A percentile compares a stretch with the other conserved stretches of the same genome.
Conservation (phyloP, 1,140 invertebrate species). For the Scaptomyza hsui region DNA sequence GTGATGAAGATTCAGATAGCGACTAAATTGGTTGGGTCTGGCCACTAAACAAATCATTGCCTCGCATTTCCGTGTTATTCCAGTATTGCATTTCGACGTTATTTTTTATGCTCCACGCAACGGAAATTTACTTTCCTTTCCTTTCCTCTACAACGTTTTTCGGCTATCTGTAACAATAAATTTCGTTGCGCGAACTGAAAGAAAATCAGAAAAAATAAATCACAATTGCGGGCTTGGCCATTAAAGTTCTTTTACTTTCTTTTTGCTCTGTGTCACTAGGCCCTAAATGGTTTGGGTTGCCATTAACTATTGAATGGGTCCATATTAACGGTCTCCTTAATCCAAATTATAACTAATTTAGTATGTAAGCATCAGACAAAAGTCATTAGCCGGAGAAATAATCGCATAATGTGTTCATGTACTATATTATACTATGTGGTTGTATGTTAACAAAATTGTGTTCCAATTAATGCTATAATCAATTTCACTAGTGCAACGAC, state of each 20-base stretch:
- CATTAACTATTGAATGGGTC: neutral
- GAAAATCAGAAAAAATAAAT: slow-evolving; percentile 1
- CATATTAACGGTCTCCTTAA: neutral
- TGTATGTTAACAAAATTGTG: too few relatives aligned
- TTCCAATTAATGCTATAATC: too few relatives aligned
- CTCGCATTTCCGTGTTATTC: slow-evolving; percentile 24
- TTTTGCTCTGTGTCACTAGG: neutral
- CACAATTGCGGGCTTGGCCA: too few relatives aligned
- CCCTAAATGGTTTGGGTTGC: neutral
- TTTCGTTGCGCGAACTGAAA: slow-evolving; percentile 29
- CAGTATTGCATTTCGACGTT: slow-evolving; percentile 21
- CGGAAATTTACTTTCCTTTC: slow-evolving; percentile 36
- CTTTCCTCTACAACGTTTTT: slow-evolving; percentile 4
- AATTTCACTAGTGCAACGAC: too few relatives aligned
- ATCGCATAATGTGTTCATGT: too few relatives aligned
- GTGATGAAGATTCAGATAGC: neutral
- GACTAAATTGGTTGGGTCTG: slow-evolving; percentile 2
- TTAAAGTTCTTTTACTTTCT: slow-evolving; percentile 2
- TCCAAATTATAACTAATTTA: neutral
- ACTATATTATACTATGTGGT: too few relatives aligned
- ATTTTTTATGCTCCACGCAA: slow-evolving; percentile 34
- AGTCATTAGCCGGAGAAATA: slow-evolving; percentile 2
- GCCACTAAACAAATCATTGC: slow-evolving; percentile 43
- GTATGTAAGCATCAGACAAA: neutral
- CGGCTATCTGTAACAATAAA: slow-evolving; percentile 56